Evolutionary conservation across 2,888 invertebrate species (phyloP), one percentile per base, ranked within the genome.

Genomic region (Catocala nupta): DNA sequence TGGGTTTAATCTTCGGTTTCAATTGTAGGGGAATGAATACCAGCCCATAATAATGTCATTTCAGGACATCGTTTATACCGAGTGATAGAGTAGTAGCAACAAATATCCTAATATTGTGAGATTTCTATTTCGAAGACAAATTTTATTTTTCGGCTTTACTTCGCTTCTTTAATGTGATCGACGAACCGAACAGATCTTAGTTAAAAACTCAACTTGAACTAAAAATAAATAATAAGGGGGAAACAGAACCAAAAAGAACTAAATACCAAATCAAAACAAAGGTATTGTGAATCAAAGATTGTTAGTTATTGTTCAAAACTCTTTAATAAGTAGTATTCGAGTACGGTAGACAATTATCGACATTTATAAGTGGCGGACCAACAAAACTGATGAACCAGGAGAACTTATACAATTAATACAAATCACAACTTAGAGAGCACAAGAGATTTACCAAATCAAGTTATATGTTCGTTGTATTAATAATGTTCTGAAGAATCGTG

Each of bases 381-480:
- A 65, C 42, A 55, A 64, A 58, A 50, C 42, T 12, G 8, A n/a
- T 7, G 25, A 43, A 43, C 45, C 16, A 61, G 12, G 16, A 25
- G 45, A 58, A 60, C 62, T 71, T 71, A 70, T n/a, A 67, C 68
- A 66, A 76, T 73, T 70, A 70, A 75, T 77, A 77, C 56, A 70
- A 83, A 63, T 84, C 84, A 84, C 85, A 83, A 83, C 82, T 51
- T 84, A 84, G 84, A 84, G 84, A 84, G 84, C 84, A 71, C 76
- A 66, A 49, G 49, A 67, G 57, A 59, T 61, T 57, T 53, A 57
- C 57, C 42, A 51, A 65, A 47, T 70, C 51, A 43, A 64, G 59
- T 51, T 45, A 59, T 59, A 56, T 55, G 45, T 78, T 81, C 81
- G 81, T 81, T 82, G 82, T 77, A 73, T 58, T 51, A 59, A 57